Evolutionary conservation across 2,113 vertebrate species (phyloP), one percentile per base, ranked within the genome.

Genomic region (Verasper variegatus): DNA sequence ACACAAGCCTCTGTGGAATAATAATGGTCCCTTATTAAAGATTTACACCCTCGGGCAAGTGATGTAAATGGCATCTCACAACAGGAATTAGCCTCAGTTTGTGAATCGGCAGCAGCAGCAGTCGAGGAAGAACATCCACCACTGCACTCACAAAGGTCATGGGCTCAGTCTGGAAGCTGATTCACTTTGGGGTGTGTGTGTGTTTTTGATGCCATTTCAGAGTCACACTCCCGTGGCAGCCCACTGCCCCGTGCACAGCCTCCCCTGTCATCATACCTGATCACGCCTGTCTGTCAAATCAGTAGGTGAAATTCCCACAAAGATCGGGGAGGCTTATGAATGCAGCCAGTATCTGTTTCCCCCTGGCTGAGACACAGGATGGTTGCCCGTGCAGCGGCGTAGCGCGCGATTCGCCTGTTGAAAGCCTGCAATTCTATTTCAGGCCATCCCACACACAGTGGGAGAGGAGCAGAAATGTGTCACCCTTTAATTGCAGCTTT

Each of bases 401-500:
- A 24, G 84, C 84, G 85, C 73, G 81, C 52, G 55, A 70, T 80
- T 56, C 61, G 88, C 88, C 87, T 79, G 88, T 89, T 89, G 88
- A 91, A 93, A 91, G 81, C 86, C 88, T 89, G 86, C 88, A 83
- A 83, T 91, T 92, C 92, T 94, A 91, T 92, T 93, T 92, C 88
- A 86, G 90, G 87, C 85, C 91, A 92, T 92, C 93, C 90, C 92
- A 92, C 93, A 91, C 93, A 91, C 86, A 83, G 85, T 89, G 90
- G 88, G 91, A 89, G 92, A 89, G 80, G 83, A 91, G 88, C 81
- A 87, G 86, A 86, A 86, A 93, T 91, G 91, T 94, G 92, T 91
- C 92, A 92, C 86, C 90, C 84, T 87, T 92, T 94, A 93, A 94
- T 94, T 93, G 88, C 90, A 90, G 91, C 88, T 82, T 93, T 93